Evolutionary conservation across 1,140 invertebrate species (phyloP), one percentile per base, ranked within the genome.

Genomic region (Drosophila rhopaloa): DNA sequence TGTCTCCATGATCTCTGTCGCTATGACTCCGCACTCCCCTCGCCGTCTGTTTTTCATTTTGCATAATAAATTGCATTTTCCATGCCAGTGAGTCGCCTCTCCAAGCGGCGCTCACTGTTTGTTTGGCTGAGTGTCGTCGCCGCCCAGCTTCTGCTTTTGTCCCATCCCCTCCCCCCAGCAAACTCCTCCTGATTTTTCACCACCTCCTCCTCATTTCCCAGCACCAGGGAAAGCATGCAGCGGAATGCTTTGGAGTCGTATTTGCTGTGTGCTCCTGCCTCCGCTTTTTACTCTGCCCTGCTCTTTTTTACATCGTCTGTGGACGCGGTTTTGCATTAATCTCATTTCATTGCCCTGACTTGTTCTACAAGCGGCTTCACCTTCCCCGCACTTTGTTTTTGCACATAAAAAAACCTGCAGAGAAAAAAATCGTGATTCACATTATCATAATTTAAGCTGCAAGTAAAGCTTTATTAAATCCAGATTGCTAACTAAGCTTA

Each of bases 41-140:
- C 32, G 73, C 62, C 47, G 61, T 78, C 74, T 89, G 73, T 90
- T 89, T 89, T 84, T 78, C 79, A 90, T 81, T 89, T 89, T 89
- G 85, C 85, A 89, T 89, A 89, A 89, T 89, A 89, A 89, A 89
- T 89, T 89, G 84, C 84, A 89, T 89, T 89, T 89, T 89, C 84
- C 84, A 84, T 89, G 84, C 84, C 85, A 89, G 67, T 84, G 84
- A 83, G 35, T 79, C 63, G 79, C 66, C 51, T 55, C 48, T 55
- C 27, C 56, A 14, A 9, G 54, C 65, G 40, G 24, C 38, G 19
- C 27, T 53, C 62, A 67, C 48, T 76, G 74, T 77, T 77, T 77
- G 74, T 68, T 77, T 61, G 73, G 38, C 74, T 68, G 74, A 67
- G 74, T 77, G 74, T 77, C 63, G 56, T 53, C 40, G 29, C 38